Evolutionary conservation across 2,797 vertebrate species (phyloP), one percentile per base, ranked within the genome.

Genomic region (Sebastes steindachneri): DNA sequence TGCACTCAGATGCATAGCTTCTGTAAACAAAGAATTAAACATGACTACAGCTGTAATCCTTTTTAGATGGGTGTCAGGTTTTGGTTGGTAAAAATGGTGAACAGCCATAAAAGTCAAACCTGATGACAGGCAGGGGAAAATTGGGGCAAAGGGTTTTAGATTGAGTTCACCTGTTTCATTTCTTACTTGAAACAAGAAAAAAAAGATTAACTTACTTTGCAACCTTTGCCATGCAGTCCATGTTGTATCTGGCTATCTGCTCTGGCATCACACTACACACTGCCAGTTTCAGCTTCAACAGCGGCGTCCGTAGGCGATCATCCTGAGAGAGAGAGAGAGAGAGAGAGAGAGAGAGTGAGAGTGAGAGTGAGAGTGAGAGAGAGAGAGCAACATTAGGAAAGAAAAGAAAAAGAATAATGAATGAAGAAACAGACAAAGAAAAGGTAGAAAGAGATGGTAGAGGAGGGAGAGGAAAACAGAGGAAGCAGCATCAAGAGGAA

Each of bases 251-350:
- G 71, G 96, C 95, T 12, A 98, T 95, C 93, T 99, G 98, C 75
- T 98, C 97, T 5, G 98, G 98, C 98, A 99, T 99, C 84, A 97
- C 97, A 0, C 95, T 97, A 85, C 97, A 98, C 89, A 99, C 97
- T 1, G 98, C 98, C 86, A 98, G 86, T 89, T 98, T 99, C 91
- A 99, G 95, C 90, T 97, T 98, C 77, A 99, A 90, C 86, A 99
- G 91, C 3, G 98, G 98, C 58, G 97, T 95, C 91, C 97, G 96
- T 82, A 99, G 93, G 64, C 97, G 96, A 91, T 99, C 98, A 71
- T 99, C 98, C 98, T 99, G 90, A 51, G 21, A 66, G 14, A 79
- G 9, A 28, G 17, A 45, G 21, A 54, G 54, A 77, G 23, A 60
- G 31, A 23, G 17, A 28, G 51, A 1, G 10, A 7, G 10, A 14